Evolutionary conservation across 2,797 vertebrate species (phyloP).

Genomic region (Neosilurus mollespiculum): DNA sequence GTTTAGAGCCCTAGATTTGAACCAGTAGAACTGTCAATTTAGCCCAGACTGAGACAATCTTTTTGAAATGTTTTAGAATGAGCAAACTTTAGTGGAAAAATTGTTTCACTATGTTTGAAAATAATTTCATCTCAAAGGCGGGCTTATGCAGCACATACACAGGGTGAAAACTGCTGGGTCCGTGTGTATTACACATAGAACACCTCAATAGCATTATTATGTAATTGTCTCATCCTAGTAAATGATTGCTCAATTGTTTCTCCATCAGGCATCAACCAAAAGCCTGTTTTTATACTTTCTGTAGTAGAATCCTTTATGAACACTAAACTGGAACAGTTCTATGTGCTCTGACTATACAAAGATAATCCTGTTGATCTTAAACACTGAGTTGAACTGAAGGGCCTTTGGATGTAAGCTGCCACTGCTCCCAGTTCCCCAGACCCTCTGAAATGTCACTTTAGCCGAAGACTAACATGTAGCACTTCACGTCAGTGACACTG

Average conservation of each 20-base stretch:
- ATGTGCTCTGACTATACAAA: conserved; percentile 75
- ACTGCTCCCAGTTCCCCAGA: conserved; percentile 69
- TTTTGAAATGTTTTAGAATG: not conserved
- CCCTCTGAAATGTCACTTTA: conserved; percentile 74
- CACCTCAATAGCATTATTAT: not conserved
- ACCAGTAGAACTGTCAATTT: conserved; percentile 29
- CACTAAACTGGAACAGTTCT: conserved; percentile 8
- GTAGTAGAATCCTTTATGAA: not conserved
- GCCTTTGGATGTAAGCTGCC: conserved; percentile 61
- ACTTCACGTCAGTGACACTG: conserved; percentile 60
- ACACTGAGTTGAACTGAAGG: conserved; percentile 73
- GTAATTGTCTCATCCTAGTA: not conserved
- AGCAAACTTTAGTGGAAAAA: conserved; percentile 20
- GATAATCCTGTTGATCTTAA: conserved; percentile 73
- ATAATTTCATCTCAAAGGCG: not conserved
- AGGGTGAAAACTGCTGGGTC: not conserved
- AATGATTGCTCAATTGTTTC: conserved; percentile 1
- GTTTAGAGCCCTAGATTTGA: conserved; percentile 37
- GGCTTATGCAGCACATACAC: not conserved
- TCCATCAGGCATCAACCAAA: not conserved
- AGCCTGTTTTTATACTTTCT: not conserved
- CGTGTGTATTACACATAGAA: not conserved
- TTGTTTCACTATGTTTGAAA: not conserved
- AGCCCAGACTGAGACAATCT: conserved; percentile 7
- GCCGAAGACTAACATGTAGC: conserved; percentile 65